phyloP scores from a whole-genome alignment of 2,113 vertebrate genomes.

The Elaphurus davidianus region DNA sequence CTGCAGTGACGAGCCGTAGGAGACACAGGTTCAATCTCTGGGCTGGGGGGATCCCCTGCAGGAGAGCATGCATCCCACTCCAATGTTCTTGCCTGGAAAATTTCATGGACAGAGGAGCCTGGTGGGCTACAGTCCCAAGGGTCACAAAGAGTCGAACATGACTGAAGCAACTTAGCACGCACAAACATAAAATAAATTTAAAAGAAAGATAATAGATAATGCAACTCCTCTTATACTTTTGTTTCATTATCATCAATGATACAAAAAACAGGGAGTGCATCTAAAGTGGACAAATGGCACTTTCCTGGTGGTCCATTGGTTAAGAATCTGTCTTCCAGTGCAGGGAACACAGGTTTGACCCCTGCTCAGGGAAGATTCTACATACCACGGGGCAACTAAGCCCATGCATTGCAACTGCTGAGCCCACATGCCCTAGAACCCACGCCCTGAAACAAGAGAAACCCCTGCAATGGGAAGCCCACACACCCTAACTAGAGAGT shows the following conservation, averaged over 20 bases:
- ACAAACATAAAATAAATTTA: not conserved
- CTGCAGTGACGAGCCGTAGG: rapidly evolving
- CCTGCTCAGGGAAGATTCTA: not conserved
- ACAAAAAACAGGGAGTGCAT: not conserved
- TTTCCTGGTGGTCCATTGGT: not conserved
- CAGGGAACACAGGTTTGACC: not conserved
- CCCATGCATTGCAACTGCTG: not conserved
- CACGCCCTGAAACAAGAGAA: not conserved
- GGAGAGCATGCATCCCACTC: not conserved
- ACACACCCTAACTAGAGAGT: not conserved
- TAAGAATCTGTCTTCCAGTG: not conserved
- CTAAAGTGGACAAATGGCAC: not conserved
- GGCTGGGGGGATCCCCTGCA: not conserved
- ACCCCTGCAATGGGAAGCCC: not conserved
- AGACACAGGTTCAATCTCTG: not conserved
- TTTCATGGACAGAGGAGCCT: not conserved
- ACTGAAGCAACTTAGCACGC: not conserved
- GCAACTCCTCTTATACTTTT: not conserved
- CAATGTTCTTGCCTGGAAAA: not conserved
- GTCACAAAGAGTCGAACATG: not conserved
- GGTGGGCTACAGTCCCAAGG: not conserved
- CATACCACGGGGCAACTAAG: not conserved
- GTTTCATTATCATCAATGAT: not conserved
- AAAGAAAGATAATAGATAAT: not conserved
- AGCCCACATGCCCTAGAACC: not conserved